A percentile compares a stretch with the other conserved stretches of the same genome.
Conservation (phyloP, 2,888 invertebrate genomes). For the Amiota communis region DNA sequence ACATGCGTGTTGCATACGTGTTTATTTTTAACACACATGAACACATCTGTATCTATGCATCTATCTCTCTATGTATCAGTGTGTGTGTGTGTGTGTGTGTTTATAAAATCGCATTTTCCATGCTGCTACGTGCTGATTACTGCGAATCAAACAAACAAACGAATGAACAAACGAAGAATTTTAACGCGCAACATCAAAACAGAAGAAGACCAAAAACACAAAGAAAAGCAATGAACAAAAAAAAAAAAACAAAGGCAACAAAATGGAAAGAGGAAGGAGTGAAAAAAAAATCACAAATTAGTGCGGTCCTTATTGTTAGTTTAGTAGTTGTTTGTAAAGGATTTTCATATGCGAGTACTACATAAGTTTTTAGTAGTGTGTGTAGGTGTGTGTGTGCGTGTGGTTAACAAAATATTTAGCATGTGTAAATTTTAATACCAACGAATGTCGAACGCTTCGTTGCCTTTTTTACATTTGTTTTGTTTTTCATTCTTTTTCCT, state of each 20-base stretch:
- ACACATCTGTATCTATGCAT: not conserved
- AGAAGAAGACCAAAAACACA: not conserved
- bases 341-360: constrained; percentile 49
- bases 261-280: constrained; percentile 26
- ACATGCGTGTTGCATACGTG: constrained; percentile 35
- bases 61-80: constrained; percentile 3
- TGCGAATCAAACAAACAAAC: constrained; percentile 55
- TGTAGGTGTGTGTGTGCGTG: not conserved
- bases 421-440: constrained; percentile 55
- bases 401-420: constrained; percentile 61
- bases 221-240: not conserved
- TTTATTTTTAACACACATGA: not conserved
- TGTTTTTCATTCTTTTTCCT: not conserved
- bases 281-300: constrained; percentile 53
- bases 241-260: constrained; percentile 8
- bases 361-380: not conserved
- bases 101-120: constrained; percentile 44
- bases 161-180: not conserved
- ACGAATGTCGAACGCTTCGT: constrained; percentile 25
- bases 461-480: constrained; percentile 12
- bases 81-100: too few species aligned
- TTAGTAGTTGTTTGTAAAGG: constrained; percentile 60
- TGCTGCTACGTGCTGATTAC: constrained; percentile 62
- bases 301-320: constrained; percentile 62
- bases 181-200: constrained; percentile 9